Conservation (phyloP, 1,140 invertebrate genomes). For the Trichoplusia ni region DNA sequence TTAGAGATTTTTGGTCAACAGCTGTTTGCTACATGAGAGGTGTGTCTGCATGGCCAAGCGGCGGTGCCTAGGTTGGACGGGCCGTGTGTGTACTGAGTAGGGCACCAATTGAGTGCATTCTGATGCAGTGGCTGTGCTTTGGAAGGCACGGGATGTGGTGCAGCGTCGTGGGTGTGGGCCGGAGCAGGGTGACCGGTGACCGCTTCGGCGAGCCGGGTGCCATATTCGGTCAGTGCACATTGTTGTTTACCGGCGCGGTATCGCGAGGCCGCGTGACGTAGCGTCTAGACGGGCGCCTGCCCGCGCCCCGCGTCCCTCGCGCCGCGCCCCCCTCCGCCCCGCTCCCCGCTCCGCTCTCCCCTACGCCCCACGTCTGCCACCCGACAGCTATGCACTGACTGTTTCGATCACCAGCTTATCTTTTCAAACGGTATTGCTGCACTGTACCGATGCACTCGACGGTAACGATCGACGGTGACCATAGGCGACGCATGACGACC, state of each 20-base stretch:
- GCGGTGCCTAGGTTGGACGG: not conserved
- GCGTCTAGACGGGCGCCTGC: slow-evolving; percentile 73
- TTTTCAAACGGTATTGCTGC: slow-evolving; percentile 75
- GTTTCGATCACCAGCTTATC: slow-evolving; percentile 76
- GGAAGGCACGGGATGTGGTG: slow-evolving; percentile 22
- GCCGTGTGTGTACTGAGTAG: not conserved
- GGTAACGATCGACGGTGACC: slow-evolving; percentile 7
- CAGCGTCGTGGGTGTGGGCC: slow-evolving; percentile 45
- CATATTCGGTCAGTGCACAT: slow-evolving; percentile 80
- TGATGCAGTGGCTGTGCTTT: not conserved
- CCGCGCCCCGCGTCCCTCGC: slow-evolving; percentile 43
- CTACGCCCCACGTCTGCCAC: slow-evolving; percentile 37
- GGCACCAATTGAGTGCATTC: not conserved
- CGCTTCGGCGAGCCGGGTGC: slow-evolving; percentile 61
- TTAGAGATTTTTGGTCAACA: no score
- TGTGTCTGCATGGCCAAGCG: not conserved
- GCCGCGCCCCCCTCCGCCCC: slow-evolving; percentile 42
- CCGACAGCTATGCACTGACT: slow-evolving; percentile 53
- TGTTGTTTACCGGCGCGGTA: slow-evolving; percentile 78
- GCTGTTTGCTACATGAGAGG: not conserved
- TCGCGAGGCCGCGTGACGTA: slow-evolving; percentile 80
- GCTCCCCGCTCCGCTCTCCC: slow-evolving; percentile 37
- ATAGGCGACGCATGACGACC: slow-evolving; percentile 12
- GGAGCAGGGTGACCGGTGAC: slow-evolving; percentile 54
- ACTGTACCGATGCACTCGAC: slow-evolving; percentile 50